phyloP scores from a whole-genome alignment of 2,113 vertebrate genomes.

The Leptobrachium leishanense region DNA sequence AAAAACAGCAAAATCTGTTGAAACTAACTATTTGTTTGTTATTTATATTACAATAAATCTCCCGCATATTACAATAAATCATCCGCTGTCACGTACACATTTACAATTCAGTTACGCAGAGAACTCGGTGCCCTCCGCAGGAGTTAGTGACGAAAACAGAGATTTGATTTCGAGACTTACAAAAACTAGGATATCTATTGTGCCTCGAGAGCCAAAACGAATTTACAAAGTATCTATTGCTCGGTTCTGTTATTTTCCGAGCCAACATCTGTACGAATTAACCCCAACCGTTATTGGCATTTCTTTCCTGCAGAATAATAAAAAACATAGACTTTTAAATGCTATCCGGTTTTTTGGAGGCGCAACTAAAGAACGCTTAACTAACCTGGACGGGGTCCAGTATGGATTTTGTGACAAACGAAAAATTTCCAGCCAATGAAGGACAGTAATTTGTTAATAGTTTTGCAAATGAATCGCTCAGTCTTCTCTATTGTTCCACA shows the following conservation, averaged over 20 bases:
- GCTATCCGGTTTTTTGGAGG: neutral
- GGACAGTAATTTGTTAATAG: constrained; percentile 37
- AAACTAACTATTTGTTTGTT: constrained; percentile 54
- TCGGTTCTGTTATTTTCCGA: no score
- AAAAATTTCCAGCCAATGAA: constrained; percentile 13
- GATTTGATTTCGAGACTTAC: constrained; percentile 37
- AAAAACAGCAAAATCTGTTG: constrained; percentile 50
- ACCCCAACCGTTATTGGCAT: constrained; percentile 3
- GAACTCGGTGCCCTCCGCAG: constrained; percentile 84
- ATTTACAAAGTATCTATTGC: no score
- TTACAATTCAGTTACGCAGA: constrained; percentile 73
- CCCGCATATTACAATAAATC: no score
- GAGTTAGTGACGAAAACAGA: constrained; percentile 60
- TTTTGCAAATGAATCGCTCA: constrained; percentile 38
- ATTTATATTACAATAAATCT: constrained; percentile 55
- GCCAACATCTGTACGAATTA: neutral
- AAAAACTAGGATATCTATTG: constrained; percentile 19
- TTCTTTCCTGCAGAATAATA: constrained; percentile 3
- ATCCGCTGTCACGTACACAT: constrained; percentile 60
- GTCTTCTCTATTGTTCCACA: constrained; percentile 4
- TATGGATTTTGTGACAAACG: constrained; percentile 27
- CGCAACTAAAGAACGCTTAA: neutral
- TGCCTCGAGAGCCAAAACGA: no score
- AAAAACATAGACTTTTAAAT: constrained; percentile 9
- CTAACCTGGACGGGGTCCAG: constrained; percentile 37